Evolutionary conservation across 2,113 vertebrate species (phyloP), one percentile per base, ranked within the genome.

Genomic region (Bubo bubo): DNA sequence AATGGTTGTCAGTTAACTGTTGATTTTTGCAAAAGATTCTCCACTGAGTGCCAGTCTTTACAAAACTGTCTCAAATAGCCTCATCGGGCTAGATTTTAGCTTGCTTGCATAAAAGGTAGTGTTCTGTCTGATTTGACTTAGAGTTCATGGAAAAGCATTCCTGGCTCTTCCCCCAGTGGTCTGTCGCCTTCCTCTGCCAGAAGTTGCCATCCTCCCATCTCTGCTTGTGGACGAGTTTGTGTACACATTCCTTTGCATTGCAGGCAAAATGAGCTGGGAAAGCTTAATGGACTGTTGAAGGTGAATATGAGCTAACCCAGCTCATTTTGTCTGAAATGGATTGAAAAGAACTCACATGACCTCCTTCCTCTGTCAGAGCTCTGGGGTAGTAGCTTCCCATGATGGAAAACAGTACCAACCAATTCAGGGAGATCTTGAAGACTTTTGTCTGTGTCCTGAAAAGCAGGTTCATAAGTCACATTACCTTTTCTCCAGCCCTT

Each of bases 391-490:
- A 88, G 3, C 72, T 84, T 81, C 50, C 60, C 14, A 2, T 86
- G 80, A 89, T 67, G 47, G 80, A 89, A 94, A 91, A 91, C 83
- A 88, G 68, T 73, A 84, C n/a, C 73, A 71, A 67, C 73, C 64
- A 91, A 89, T 81, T 94, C 80, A 84, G 17, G 24, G 37, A 71
- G 60, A 85, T 79, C 68, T 34, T 84, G 91, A 86, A 71, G 63
- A 86, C 73, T 95, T 94, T 66, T 88, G 52, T 77, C 64, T 55
- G 50, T 88, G 76, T 95, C 76, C 93, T 89, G 64, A 89, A 96
- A 88, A 94, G 79, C 83, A 91, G 59, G 83, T 95, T 95, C 89
- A 79, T 86, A 91, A 96, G 80, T 91, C 75, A 81, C 79, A 62
- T 80, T 83, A 73, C 89, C 83, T 94, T 75, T 91, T 64, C 72